A percentile compares a stretch with the other conserved stretches of the same genome.
Conservation (phyloP, 2,113 vertebrate species). For the Entelurus aequoreus region DNA sequence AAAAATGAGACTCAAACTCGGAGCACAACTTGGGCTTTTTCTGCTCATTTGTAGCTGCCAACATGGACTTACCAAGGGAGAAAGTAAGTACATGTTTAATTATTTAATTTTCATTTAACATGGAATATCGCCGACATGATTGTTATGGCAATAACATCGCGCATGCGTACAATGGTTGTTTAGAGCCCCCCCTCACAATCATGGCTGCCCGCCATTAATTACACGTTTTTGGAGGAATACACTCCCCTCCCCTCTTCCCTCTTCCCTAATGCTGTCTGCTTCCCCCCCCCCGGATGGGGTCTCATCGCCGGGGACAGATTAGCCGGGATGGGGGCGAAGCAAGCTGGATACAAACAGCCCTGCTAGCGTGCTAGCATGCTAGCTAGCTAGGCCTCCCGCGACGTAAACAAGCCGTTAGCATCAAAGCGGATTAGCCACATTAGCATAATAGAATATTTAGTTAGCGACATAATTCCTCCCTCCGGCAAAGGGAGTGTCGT, state of each 20-base stretch:
- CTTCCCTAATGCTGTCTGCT: constrained; percentile 15
- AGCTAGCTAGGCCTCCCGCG: too few relatives aligned
- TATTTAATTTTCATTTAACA: not conserved
- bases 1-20: constrained; percentile 63
- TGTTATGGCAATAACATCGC: constrained; percentile 1
- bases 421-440: constrained; percentile 17
- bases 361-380: too few relatives aligned
- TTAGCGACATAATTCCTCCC: not conserved
- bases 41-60: constrained; percentile 64
- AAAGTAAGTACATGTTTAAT: constrained; percentile 70
- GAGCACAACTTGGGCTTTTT: constrained; percentile 61
- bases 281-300: not conserved
- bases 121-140: too few relatives aligned
- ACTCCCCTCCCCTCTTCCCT: constrained; percentile 1
- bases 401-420: too few relatives aligned
- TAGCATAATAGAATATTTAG: constrained; percentile 23
- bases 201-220: constrained; percentile 26
- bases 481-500: not conserved
- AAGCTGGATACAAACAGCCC: too few relatives aligned
- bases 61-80: constrained; percentile 68
- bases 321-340: constrained; percentile 50
- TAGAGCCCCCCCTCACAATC: constrained; percentile 14
- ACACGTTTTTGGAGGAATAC: constrained; percentile 9
- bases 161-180: constrained; percentile 39
- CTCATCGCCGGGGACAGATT: constrained; percentile 23